Percentiles rank a stretch among this genome's conserved stretches.
Evolutionary conservation across 2,113 vertebrate genomes (phyloP).

Genomic region (Dipodomys ordii): DNA sequence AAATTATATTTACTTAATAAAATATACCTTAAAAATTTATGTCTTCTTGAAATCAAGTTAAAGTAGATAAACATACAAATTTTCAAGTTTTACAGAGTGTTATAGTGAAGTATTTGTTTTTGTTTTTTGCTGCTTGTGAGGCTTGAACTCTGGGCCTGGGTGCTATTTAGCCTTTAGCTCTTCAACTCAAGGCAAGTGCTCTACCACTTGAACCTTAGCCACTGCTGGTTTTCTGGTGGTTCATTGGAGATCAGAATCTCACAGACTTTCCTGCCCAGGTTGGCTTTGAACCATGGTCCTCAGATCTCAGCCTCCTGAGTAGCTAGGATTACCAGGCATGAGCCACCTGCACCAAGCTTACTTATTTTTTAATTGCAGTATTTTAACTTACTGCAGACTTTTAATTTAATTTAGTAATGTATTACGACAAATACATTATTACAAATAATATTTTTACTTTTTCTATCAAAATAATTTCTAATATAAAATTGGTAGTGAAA

Average conservation of each 20-base stretch:
- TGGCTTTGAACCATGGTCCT: no score
- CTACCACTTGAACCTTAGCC: no score
- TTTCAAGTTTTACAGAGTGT: background rate
- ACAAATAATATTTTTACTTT: background rate
- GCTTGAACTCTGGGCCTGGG: no score
- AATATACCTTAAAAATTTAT: background rate
- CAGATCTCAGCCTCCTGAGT: no score
- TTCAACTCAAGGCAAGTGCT: no score
- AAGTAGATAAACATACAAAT: background rate
- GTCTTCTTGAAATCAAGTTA: slow-evolving; percentile 14
- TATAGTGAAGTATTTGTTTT: background rate
- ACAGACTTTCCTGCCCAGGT: no score
- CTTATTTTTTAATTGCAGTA: background rate
- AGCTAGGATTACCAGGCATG: no score
- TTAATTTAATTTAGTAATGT: background rate
- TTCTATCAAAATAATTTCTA: background rate
- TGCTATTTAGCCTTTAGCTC: no score
- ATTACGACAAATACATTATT: background rate
- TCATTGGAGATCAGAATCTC: no score
- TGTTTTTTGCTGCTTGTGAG: no score
- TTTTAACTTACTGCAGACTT: background rate
- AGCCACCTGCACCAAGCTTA: no score
- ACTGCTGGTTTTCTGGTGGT: no score
- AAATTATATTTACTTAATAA: background rate
- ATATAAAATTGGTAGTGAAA: background rate